phyloP scores from a whole-genome alignment of 1,140 invertebrate species.

The Cotesia chilonis region DNA sequence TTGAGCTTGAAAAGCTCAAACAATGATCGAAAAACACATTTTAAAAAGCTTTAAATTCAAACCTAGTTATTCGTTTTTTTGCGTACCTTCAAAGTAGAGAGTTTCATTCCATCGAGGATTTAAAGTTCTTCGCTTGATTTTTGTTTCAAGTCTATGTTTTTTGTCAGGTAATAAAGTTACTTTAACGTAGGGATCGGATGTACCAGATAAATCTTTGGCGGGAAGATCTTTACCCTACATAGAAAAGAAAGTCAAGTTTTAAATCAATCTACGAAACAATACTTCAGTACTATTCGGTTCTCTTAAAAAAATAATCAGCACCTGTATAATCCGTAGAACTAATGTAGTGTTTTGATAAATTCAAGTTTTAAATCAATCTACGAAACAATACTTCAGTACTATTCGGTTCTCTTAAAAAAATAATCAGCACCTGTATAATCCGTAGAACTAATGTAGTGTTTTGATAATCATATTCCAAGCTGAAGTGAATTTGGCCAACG shows the following conservation, averaged over 20 bases:
- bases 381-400: slow-evolving; percentile 9
- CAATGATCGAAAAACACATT: too few species aligned
- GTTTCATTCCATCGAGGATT: slow-evolving; percentile 98
- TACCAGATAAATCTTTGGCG: slow-evolving; percentile 93
- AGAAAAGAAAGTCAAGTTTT: slow-evolving; percentile 41
- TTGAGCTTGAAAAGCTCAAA: too few species aligned
- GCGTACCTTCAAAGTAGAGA: slow-evolving; percentile 93
- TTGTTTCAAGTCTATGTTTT: slow-evolving; percentile 94
- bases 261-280: slow-evolving; percentile 8
- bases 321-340: slow-evolving; percentile 90
- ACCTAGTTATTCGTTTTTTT: too few species aligned
- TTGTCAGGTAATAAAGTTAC: slow-evolving; percentile 95
- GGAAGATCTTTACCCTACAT: slow-evolving; percentile 88
- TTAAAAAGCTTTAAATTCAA: too few species aligned
- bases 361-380: too few species aligned
- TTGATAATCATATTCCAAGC: slow-evolving; percentile 94
- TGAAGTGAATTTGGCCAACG: slow-evolving; percentile 94
- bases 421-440: slow-evolving; percentile 79
- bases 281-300: not conserved
- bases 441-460: slow-evolving; percentile 91
- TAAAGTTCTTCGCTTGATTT: slow-evolving; percentile 93
- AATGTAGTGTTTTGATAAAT: slow-evolving; percentile 93
- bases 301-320: slow-evolving; percentile 50
- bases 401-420: not conserved
- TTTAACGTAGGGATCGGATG: slow-evolving; percentile 90